Conservation (phyloP, 1,140 invertebrate genomes). For the Drosophila willistoni region DNA sequence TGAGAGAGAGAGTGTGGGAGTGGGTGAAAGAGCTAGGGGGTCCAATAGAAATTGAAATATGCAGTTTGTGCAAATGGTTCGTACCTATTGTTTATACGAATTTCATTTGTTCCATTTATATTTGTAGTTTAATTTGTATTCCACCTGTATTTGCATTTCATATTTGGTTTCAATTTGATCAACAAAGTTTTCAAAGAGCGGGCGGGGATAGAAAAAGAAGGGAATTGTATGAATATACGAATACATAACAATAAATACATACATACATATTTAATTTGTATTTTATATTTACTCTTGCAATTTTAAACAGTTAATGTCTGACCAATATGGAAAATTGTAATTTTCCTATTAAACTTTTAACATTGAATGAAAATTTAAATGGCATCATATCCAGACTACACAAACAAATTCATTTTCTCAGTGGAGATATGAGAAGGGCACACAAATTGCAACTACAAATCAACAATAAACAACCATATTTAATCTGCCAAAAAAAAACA, state of each 20-base stretch:
- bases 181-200: neutral
- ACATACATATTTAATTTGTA: neutral
- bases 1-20: neutral
- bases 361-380: neutral
- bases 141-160: neutral
- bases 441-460: neutral
- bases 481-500: neutral
- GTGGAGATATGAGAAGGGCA: neutral
- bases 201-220: too few relatives aligned
- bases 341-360: neutral
- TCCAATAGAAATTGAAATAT: slow-evolving; percentile 22
- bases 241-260: neutral
- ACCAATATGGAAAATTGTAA: neutral
- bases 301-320: neutral
- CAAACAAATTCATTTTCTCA: neutral
- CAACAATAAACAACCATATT: neutral
- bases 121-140: slow-evolving; percentile 16
- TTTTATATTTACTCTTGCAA: neutral
- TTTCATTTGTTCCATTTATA: slow-evolving; percentile 4
- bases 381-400: too few relatives aligned
- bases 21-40: neutral
- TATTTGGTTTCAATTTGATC: slow-evolving; percentile 7
- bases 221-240: neutral
- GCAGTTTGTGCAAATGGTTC: slow-evolving; percentile 23
- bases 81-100: slow-evolving; percentile 4